Evolutionary conservation across 2,888 invertebrate species (phyloP), one percentile per base, ranked within the genome.

Genomic region (Idaea straminata): DNA sequence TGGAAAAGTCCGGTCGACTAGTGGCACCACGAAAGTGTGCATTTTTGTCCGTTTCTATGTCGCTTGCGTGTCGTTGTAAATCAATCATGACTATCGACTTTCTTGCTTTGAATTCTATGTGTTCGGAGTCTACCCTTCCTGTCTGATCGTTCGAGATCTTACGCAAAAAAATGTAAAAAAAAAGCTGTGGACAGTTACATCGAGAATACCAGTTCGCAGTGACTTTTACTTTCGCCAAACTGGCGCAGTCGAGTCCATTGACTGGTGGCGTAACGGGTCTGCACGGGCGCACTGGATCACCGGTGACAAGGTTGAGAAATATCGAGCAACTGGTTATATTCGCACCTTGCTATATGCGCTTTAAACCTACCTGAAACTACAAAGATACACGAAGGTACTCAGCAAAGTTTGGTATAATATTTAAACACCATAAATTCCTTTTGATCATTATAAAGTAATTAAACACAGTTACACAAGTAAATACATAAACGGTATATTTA

Each of bases 221-320:
- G 71, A 85, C 86, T 87, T 88, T 89, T 87, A 91, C 92, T 91
- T 92, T 92, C 90, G 87, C 87, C 87, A 76, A 89, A 89, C 83
- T 87, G 78, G 87, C 83, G 83, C 84, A 83, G 66, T 74, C 69
- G 74, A 78, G 83, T 83, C 82, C 84, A 81, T 73, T 79, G 80
- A 82, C 81, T 80, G 75, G 76, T 83, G 78, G 78, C 62, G 82
- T 77, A 87, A 87, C 88, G 84, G 85, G 91, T 88, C 87, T 83
- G 66, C 73, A 64, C 64, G 65, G 68, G 68, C 70, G 72, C 78
- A 90, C 85, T 90, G 82, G 90, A 86, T 71, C 86, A 91, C 83
- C 79, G 83, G 86, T 88, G 86, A 84, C 91, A 92, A 92, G 92
- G 92, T 92, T 92, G 92, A 81, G 90, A 87, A 89, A 92, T 82